Evolutionary conservation across 2,113 vertebrate genomes (phyloP), one percentile per base, ranked within the genome.

Genomic region (Drymodes brunneopygia): DNA sequence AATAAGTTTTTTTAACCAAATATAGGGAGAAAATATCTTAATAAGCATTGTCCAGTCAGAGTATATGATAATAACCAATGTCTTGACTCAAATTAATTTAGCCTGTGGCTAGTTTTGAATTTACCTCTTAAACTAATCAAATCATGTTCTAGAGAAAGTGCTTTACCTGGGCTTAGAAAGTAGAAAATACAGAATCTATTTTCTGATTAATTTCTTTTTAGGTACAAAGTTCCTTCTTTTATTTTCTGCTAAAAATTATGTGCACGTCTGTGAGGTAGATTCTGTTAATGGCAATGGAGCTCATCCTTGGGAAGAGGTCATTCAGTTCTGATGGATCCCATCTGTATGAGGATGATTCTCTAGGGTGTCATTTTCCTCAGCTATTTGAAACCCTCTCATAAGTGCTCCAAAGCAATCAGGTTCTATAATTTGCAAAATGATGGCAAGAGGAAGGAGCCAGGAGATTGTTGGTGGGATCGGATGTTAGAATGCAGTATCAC

Each of bases 301-400:
- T 86, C 56, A 78, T 90, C 80, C 65, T 50, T 88, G 53, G 71
- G 82, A 93, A 92, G 79, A 88, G 75, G 86, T 87, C 88, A 90
- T 88, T 90, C 69, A 53, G 16, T 73, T 74, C 82, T 92, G 85
- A 86, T 95, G 88, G 64, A 93, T 95, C 90, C 93, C 81, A 90
- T 95, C 85, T 96, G 93, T 54, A 83, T 81, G 65, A 84, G 72
- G 69, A 40, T 60, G 22, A 47, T 81, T 88, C 93, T 92, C 93
- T 62, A 64, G 90, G 85, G 90, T 96, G 21, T 88, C 74, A 92
- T 97, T 96, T 96, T 92, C 93, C 36, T 90, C 24, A 90, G 92
- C 72, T 88, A 60, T 93, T 88, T 96, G 86, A 95, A 95, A 93
- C 87, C 66, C 23, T 88, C 89, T 86, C 31, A 0, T 83, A 71